Evolutionary conservation across 2,888 invertebrate species (phyloP), one percentile per base, ranked within the genome.

Genomic region (Heteromyza rotundicornis): DNA sequence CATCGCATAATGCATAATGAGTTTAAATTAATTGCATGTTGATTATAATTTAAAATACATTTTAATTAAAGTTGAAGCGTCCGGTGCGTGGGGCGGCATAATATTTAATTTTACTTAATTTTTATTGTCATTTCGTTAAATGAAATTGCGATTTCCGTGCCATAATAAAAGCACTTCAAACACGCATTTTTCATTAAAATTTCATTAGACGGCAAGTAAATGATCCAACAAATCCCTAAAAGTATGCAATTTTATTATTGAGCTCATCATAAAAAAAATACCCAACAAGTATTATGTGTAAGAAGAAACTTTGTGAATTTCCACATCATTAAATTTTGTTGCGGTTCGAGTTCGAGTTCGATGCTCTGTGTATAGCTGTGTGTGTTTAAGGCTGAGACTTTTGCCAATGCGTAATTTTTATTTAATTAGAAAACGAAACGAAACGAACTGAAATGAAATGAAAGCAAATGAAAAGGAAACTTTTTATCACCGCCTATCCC

Each of bases 281-380:
- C n/a, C 14, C n/a, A n/a, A n/a, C n/a, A n/a, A n/a, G n/a, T n/a
- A n/a, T n/a, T n/a, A n/a, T n/a, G n/a, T n/a, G n/a, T n/a, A n/a
- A n/a, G n/a, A n/a, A n/a, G n/a, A 49, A 67, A 65, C 65, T 67
- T 66, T 64, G 64, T 62, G 66, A 68, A 72, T 74, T 76, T 76
- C 74, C 74, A 72, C 71, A 71, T 68, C 75, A 76, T 76, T 76
- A 76, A 76, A 64, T 74, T 71, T 59, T 57, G 63, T 44, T 40
- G 8, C 40, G 5, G 27, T 27, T 5, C n/a, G 40, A 40, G 40
- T n/a, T 7, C 2, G 10, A 40, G 40, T 1, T n/a, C 35, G 23
- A 23, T 60, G 44, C 49, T n/a, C n/a, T 14, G 20, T 20, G 2
- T 36, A 36, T 36, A 36, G 17, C n/a, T 10, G 44, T 53, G 59